Conservation (phyloP, 2,797 vertebrate genomes). For the Cebuella pygmaea region DNA sequence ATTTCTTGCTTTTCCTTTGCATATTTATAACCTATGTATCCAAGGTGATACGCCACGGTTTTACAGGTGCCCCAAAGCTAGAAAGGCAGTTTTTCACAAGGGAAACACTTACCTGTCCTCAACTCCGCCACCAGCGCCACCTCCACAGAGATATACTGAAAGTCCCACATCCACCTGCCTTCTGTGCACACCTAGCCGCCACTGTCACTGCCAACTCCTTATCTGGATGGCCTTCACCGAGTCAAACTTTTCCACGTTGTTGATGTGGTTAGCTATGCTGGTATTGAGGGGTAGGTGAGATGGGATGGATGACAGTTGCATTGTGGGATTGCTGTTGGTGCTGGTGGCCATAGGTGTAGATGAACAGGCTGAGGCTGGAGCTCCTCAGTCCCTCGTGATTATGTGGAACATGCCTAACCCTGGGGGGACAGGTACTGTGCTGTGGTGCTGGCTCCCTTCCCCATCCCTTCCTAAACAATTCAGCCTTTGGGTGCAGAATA, state of each 20-base stretch:
- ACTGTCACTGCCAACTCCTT: slow-evolving; percentile 50
- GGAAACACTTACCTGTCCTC: rapidly evolving
- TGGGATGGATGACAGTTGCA: slow-evolving; percentile 93
- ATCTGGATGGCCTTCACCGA: slow-evolving; percentile 95
- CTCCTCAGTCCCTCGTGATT: slow-evolving; percentile 95
- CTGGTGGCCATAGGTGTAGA: slow-evolving; percentile 94
- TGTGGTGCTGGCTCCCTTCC: rapidly evolving
- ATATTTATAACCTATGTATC: not conserved
- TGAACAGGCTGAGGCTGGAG: slow-evolving; percentile 93
- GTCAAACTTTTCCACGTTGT: slow-evolving; percentile 95
- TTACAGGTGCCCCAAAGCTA: not conserved
- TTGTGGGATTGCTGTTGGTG: slow-evolving; percentile 95
- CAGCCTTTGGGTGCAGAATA: not conserved
- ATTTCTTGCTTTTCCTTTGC: not conserved
- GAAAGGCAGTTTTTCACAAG: not conserved
- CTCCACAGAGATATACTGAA: not conserved
- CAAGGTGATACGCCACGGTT: rapidly evolving
- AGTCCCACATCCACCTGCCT: not conserved
- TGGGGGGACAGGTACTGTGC: slow-evolving; percentile 68
- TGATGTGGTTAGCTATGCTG: slow-evolving; percentile 96
- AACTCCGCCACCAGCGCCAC: rapidly evolving
- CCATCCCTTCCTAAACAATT: too few species aligned
- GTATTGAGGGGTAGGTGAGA: slow-evolving; percentile 93
- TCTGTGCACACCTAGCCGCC: not conserved
- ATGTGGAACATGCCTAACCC: slow-evolving; percentile 97